These are phyloP conservation scores for Phycodurus eques DNA, from an alignment of 2,113 vertebrate genomes.

Conservation along the genomic window DNA sequence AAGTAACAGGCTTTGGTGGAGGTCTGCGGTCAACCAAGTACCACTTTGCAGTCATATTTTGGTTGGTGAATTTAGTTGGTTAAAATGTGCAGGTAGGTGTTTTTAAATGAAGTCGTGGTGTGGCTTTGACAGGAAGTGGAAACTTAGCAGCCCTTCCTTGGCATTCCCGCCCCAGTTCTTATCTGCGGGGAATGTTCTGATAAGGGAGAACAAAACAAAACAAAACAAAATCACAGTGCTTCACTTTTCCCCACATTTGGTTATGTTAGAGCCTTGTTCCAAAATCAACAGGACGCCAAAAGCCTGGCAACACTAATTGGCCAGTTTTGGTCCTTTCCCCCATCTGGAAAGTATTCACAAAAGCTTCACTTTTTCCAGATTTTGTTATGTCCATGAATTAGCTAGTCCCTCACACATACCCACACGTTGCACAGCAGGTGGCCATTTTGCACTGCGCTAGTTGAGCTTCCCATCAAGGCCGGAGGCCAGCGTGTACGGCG, in stretches of 20 bases:
- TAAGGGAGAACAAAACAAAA: slow-evolving; percentile 34
- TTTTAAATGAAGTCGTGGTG: slow-evolving; percentile 5
- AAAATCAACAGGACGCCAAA: too few relatives aligned
- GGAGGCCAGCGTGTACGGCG: slow-evolving; percentile 39
- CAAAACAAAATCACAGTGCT: neutral
- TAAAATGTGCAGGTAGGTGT: neutral
- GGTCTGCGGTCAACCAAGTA: neutral
- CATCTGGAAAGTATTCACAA: too few relatives aligned
- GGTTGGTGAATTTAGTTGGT: neutral
- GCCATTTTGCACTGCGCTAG: neutral
- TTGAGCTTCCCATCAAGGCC: neutral
- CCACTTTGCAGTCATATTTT: neutral
- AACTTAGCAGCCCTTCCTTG: slow-evolving; percentile 49
- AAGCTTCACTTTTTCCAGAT: too few relatives aligned
- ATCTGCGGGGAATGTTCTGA: slow-evolving; percentile 31
- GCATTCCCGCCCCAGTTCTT: slow-evolving; percentile 22
- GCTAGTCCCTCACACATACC: neutral
- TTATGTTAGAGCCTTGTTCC: too few relatives aligned
- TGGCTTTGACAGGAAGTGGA: slow-evolving; percentile 32
- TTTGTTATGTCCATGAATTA: too few relatives aligned
- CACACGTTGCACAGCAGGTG: neutral
- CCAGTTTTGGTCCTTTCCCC: too few relatives aligned
- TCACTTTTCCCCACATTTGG: neutral
- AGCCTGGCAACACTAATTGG: too few relatives aligned
- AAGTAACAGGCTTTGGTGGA: neutral